These are phyloP conservation scores for Cheumatopsyche charites DNA, from an alignment of 1,140 invertebrate species.

Conservation along the genomic window DNA sequence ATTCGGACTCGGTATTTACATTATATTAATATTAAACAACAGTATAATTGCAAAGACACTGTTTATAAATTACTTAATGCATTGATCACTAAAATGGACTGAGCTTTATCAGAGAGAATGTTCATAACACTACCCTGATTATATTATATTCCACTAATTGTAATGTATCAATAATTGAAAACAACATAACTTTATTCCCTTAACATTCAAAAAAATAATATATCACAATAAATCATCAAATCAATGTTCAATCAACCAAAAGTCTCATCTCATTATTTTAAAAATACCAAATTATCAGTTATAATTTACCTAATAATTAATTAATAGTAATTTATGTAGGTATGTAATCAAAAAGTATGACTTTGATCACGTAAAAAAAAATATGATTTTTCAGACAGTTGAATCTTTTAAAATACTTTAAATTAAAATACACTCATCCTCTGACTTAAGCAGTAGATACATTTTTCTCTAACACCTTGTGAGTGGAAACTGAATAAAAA, in stretches of 20 bases:
- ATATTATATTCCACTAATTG: conserved; percentile 33
- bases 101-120: conserved; percentile 41
- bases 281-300: too few species aligned
- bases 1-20: conserved; percentile 43
- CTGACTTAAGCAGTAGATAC: too few species aligned
- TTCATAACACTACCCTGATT: conserved; percentile 43
- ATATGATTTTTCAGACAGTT: too few species aligned
- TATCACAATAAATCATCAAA: neutral
- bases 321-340: too few species aligned
- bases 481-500: too few species aligned
- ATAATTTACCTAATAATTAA: too few species aligned
- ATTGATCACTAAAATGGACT: conserved; percentile 44
- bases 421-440: too few species aligned
- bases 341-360: too few species aligned
- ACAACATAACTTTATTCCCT: conserved; percentile 3
- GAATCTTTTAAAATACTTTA: too few species aligned
- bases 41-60: conserved; percentile 43
- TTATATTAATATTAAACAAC: conserved; percentile 44
- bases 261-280: too few species aligned
- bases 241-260: neutral
- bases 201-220: neutral
- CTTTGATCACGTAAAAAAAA: too few species aligned
- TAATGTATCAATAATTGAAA: conserved; percentile 33
- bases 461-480: too few species aligned
- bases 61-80: conserved; percentile 42